phyloP scores from a whole-genome alignment of 1,140 invertebrate species.

The Drosophila miranda region DNA sequence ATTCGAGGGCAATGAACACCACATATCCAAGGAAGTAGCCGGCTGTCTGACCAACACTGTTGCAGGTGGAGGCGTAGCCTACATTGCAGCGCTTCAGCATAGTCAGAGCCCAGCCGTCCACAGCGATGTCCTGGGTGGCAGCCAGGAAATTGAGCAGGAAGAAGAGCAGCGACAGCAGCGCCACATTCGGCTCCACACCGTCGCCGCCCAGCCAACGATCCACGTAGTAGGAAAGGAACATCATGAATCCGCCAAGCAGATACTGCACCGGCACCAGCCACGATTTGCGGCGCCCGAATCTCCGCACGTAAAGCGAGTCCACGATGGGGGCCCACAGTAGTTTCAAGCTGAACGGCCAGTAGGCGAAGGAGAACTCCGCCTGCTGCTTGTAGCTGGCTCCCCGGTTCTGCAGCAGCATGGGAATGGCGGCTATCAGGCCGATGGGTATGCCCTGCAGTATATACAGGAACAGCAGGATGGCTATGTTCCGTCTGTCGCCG shows the following conservation, averaged over 20 bases:
- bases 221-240: constrained; percentile 90
- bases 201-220: constrained; percentile 89
- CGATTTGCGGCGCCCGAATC: constrained; percentile 96
- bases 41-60: constrained; percentile 98
- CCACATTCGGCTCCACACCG: constrained; percentile 88
- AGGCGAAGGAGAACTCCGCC: constrained; percentile 99
- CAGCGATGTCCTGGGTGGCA: constrained; percentile 99
- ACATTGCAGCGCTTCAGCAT: constrained; percentile 99
- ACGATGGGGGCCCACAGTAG: constrained; percentile 99
- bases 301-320: constrained; percentile 92
- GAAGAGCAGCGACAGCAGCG: constrained; percentile 92
- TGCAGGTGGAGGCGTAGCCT: constrained; percentile 99
- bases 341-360: constrained; percentile 99
- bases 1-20: constrained; percentile 98
- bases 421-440: constrained; percentile 95
- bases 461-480: constrained; percentile 95
- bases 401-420: constrained; percentile 96
- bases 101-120: constrained; percentile 99
- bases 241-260: constrained; percentile 92
- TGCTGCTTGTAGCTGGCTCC: constrained; percentile 95
- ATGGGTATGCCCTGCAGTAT: constrained; percentile 98
- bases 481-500: constrained; percentile 90
- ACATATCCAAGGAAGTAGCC: constrained; percentile 99
- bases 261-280: constrained; percentile 97
- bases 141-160: constrained; percentile 97